Evolutionary conservation across 1,140 invertebrate genomes (phyloP).

Genomic region (Listronotus bonariensis): DNA sequence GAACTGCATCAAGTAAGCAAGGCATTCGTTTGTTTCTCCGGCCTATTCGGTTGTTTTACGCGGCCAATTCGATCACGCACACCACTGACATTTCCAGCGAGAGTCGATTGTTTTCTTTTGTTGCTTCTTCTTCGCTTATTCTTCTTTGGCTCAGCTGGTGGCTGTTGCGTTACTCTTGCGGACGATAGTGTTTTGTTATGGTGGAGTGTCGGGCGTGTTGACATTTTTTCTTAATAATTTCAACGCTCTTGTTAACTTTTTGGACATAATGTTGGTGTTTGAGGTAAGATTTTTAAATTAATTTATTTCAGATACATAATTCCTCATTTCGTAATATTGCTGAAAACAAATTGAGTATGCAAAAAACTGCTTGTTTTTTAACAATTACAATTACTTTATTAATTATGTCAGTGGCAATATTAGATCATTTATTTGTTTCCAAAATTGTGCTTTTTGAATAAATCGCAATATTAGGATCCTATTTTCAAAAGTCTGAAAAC

Average conservation of each 20-base stretch:
- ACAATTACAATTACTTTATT: too few species aligned
- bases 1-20: neutral
- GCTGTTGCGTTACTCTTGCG: conserved; percentile 10
- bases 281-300: conserved; percentile 10
- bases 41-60: neutral
- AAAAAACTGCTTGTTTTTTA: too few species aligned
- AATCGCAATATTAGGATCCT: too few species aligned
- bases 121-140: conserved; percentile 11
- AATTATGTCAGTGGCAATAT: too few species aligned
- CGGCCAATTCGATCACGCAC: conserved; percentile 8
- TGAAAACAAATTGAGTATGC: too few species aligned
- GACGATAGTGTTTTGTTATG: conserved; percentile 17
- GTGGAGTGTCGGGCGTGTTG: conserved; percentile 4
- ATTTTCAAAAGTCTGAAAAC: too few species aligned
- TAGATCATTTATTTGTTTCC: too few species aligned
- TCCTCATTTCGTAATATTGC: too few species aligned
- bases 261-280: conserved; percentile 15
- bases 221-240: neutral
- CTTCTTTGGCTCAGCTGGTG: conserved; percentile 8
- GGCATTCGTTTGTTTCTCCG: conserved; percentile 7
- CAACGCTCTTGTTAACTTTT: neutral
- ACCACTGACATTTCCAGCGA: conserved; percentile 14
- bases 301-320: too few species aligned
- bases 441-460: too few species aligned
- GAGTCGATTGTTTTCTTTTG: conserved; percentile 23